Base-by-base conservation (phyloP, 1,140 invertebrate genomes). In the Bombus huntii region DNA sequence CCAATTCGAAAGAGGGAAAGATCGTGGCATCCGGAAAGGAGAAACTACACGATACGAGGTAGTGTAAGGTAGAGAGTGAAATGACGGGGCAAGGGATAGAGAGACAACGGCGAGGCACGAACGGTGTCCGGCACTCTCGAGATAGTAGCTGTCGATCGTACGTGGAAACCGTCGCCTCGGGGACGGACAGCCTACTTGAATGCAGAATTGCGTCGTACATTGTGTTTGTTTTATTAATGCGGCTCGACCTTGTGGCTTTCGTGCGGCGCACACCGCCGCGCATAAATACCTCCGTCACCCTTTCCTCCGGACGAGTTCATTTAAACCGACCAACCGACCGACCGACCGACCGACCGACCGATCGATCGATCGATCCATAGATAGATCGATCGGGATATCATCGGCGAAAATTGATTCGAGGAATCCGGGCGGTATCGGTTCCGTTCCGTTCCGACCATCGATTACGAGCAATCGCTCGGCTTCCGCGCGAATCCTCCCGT, bases 221-320 rank as follows among this genome's bases (percentile, higher is more conserved):
- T 93, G 88, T 93, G 93, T 93, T 94, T 94, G 93, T 94, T 94
- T 94, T 94, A 93, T 94, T 93, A 93, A 94, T 93, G 92, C 88
- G 88, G 85, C 77, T 81, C 91, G 91, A 91, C 92, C 91, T 92
- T 92, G 89, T 76, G 90, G 88, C 92, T 91, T 93, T 93, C 88
- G 89, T 85, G 85, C 83, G 75, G 75, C 84, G 84, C 87, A 65
- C 86, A 79, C 81, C 86, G 88, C 59, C 84, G 73, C 82, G 68
- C 88, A 83, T 88, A 86, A 91, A 85, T 89, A 86, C 86, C 88
- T 77, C 57, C 72, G 72, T 71, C 87, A 89, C 87, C 88, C 85
- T 89, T 81, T 74, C 80, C 75, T 15, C 59, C 59, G 79, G 76
- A 89, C 88, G 82, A 89, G 88, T 89, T 89, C 88, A 87, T 89